These are phyloP conservation scores for Odocoileus virginianus DNA, from an alignment of 2,113 vertebrate genomes.

Conservation along the genomic window DNA sequence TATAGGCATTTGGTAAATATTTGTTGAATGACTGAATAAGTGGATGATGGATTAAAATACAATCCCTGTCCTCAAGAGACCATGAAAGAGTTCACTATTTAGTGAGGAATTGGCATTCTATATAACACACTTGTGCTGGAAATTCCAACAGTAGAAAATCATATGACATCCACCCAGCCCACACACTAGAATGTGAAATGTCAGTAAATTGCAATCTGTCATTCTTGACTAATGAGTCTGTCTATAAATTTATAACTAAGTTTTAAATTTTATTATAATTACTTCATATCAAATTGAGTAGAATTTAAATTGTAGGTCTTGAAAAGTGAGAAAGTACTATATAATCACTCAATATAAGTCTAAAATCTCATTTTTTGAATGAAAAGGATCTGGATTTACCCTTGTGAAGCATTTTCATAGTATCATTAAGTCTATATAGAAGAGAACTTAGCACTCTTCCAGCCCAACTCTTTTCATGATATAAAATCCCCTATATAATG, in stretches of 20 bases:
- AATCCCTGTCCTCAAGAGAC: constrained; percentile 41
- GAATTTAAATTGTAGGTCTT: constrained; percentile 9
- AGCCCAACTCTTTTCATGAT: neutral
- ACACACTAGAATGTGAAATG: constrained; percentile 75
- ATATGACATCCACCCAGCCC: constrained; percentile 68
- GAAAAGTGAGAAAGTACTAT: neutral
- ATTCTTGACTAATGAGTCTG: constrained; percentile 73
- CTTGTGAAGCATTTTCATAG: neutral
- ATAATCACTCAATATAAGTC: neutral
- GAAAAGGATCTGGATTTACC: neutral
- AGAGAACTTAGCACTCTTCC: neutral
- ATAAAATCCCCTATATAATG: neutral
- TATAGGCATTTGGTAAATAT: constrained; percentile 8
- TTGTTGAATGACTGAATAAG: neutral
- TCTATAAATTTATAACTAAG: constrained; percentile 66
- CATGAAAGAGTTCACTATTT: constrained; percentile 35
- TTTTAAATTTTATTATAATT: constrained; percentile 57
- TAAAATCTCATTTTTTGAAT: neutral
- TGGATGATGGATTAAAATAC: neutral
- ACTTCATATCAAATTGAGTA: constrained; percentile 35
- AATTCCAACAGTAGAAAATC: constrained; percentile 71
- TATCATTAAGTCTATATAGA: neutral
- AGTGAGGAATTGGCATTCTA: constrained; percentile 52
- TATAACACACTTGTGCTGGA: constrained; percentile 70
- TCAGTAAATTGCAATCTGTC: constrained; percentile 75